Evolutionary conservation across 2,113 vertebrate species (phyloP), one percentile per base, ranked within the genome.

Genomic region (Scalopus aquaticus): DNA sequence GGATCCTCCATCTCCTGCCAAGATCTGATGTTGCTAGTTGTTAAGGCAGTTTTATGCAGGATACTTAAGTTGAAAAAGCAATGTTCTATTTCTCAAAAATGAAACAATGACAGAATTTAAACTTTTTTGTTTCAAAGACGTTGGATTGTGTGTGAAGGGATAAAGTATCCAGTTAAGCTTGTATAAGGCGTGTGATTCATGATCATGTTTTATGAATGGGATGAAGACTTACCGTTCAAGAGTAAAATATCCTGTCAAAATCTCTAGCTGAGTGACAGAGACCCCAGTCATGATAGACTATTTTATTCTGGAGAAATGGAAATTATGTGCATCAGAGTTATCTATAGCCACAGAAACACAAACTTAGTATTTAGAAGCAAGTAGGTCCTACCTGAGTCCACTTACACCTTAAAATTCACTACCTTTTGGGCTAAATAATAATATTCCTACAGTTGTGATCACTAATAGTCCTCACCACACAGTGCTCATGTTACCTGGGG

Each of bases 121-220:
- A 20, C 2, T 8, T 85, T 81, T 42, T 42, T 39, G 54, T 88
- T 39, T 65, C 42, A 60, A 69, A 82, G 73, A 28, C 13, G 16
- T 30, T 44, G 44, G 22, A 28, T 78, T 56, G 62, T 81, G 26
- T 32, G 44, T 84, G 54, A 24, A 6, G 42, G 42, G 42, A 28
- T 95, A 85, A 93, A 93, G 26, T 69, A 85, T 51, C 15, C 49
- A 49, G 69, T 82, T 67, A 74, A 88, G 73, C 32, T 78, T 6
- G 0, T 6, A 0, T 6, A 35, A 79, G n/a, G 24, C 37, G 5
- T 84, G 42, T 24, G 20, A 49, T 82, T 94, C 35, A 19, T 24
- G 39, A 72, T 46, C 5, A 9, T 30, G 24, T 70, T 60, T 70
- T 77, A 9, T 5, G 42, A 74, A 64, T 19, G 8, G 20, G 42